A percentile compares a stretch with the other conserved stretches of the same genome.
These are phyloP conservation scores for Rhabdornis inornatus DNA, from an alignment of 2,113 vertebrate genomes.

Conservation along the genomic window DNA sequence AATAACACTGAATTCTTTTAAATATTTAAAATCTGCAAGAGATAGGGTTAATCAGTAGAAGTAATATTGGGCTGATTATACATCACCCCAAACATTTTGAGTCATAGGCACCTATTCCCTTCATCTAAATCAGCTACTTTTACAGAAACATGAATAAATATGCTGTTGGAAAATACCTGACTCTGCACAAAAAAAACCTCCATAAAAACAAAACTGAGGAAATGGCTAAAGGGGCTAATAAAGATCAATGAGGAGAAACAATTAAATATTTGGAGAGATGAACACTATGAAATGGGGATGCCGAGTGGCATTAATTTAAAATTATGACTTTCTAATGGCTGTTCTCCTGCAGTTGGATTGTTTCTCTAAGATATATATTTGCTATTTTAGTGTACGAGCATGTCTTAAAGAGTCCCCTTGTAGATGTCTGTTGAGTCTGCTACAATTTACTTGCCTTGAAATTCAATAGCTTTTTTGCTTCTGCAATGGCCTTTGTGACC, in stretches of 20 bases:
- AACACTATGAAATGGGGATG: background rate
- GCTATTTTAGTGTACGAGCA: background rate
- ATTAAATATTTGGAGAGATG: background rate
- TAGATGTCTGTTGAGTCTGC: background rate
- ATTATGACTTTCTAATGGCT: background rate
- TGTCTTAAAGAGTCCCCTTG: background rate
- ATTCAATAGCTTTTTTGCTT: background rate
- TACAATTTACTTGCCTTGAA: background rate
- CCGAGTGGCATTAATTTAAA: background rate
- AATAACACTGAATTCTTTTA: constrained; percentile 21
- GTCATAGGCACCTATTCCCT: background rate
- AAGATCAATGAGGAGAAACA: background rate
- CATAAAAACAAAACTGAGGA: background rate
- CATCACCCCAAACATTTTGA: background rate
- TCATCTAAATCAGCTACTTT: background rate
- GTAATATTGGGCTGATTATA: background rate
- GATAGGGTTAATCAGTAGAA: background rate
- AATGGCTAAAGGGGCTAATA: background rate
- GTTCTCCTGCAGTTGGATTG: background rate
- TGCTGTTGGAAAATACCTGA: background rate
- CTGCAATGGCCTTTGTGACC: background rate
- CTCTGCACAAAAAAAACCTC: background rate
- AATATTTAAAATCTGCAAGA: constrained; percentile 12
- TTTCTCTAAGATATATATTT: background rate
- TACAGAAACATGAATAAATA: background rate